These are phyloP conservation scores for Cephus nigrinus DNA, from an alignment of 2,888 invertebrate species.

Conservation along the genomic window DNA sequence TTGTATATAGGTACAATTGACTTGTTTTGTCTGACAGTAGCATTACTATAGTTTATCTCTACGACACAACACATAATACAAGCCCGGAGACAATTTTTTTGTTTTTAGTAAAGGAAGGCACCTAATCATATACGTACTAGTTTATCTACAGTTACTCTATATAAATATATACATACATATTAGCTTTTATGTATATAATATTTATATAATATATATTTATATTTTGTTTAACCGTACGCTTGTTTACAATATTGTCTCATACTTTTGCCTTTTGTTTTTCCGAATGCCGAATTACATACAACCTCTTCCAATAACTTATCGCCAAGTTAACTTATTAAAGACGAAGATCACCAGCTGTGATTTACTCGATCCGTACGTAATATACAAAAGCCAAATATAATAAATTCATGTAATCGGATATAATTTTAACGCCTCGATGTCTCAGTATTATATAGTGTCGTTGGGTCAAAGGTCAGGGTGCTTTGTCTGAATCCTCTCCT, in stretches of 20 bases:
- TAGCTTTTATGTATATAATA: slow-evolving; percentile 17
- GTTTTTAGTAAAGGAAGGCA: slow-evolving; percentile 55
- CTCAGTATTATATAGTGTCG: not conserved
- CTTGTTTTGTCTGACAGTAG: slow-evolving; percentile 29
- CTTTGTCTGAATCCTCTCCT: not conserved
- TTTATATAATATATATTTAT: slow-evolving; percentile 30
- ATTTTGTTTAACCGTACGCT: slow-evolving; percentile 20
- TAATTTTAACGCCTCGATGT: too few relatives aligned
- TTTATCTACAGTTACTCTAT: slow-evolving; percentile 47
- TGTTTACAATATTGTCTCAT: slow-evolving; percentile 50
- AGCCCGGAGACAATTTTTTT: slow-evolving; percentile 30
- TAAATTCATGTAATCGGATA: not conserved
- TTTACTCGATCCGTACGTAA: not conserved
- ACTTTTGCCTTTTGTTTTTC: slow-evolving; percentile 11
- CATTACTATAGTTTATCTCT: slow-evolving; percentile 24
- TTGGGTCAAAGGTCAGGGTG: not conserved
- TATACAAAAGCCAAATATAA: not conserved
- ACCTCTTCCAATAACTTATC: slow-evolving; percentile 13
- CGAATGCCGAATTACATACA: slow-evolving; percentile 27
- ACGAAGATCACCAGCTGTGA: slow-evolving; percentile 29
- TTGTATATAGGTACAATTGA: slow-evolving; percentile 25
- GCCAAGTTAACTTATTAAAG: slow-evolving; percentile 29
- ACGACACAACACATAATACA: slow-evolving; percentile 36
- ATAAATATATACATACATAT: slow-evolving; percentile 27
- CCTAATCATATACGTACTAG: slow-evolving; percentile 51